Conservation (phyloP, 2,113 vertebrate genomes). For the Paedocypris sp. region DNA sequence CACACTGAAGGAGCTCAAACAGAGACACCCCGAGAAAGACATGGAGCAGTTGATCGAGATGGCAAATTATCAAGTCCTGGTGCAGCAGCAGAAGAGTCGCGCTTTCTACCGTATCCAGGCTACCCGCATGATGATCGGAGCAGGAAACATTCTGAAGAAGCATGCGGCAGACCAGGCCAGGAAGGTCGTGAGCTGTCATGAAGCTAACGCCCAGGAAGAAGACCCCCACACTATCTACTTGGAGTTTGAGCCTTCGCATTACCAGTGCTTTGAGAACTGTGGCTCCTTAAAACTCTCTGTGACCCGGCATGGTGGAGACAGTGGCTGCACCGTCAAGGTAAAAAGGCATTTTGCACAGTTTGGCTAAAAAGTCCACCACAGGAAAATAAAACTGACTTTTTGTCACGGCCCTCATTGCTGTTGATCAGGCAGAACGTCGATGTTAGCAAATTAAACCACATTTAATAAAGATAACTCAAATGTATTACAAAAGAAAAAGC, state of each 20-base stretch:
- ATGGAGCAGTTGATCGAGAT: conserved; percentile 76
- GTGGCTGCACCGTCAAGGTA: conserved; percentile 63
- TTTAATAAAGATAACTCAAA: too few species aligned
- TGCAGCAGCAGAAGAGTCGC: conserved; percentile 74
- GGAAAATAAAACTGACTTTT: background rate
- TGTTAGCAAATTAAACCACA: too few species aligned
- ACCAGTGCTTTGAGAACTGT: conserved; percentile 78
- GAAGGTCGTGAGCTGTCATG: conserved; percentile 67
- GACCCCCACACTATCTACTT: conserved; percentile 66
- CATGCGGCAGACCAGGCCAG: conserved; percentile 74
- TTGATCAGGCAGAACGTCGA: too few species aligned
- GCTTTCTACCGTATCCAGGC: conserved; percentile 78
- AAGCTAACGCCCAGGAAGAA: conserved; percentile 62
- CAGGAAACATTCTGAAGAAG: conserved; percentile 73
- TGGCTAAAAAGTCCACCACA: background rate
- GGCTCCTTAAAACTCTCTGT: conserved; percentile 67
- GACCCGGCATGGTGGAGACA: conserved; percentile 60
- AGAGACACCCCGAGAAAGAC: conserved; percentile 71
- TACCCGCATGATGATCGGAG: conserved; percentile 77
- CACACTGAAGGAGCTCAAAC: conserved; percentile 68
- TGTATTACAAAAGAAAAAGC: too few species aligned
- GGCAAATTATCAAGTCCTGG: conserved; percentile 73
- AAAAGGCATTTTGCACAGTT: conserved; percentile 10
- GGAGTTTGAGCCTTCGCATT: conserved; percentile 67
- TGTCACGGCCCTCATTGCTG: background rate